Conservation (phyloP, 2,797 vertebrate genomes). For the Sandelia bainsii region DNA sequence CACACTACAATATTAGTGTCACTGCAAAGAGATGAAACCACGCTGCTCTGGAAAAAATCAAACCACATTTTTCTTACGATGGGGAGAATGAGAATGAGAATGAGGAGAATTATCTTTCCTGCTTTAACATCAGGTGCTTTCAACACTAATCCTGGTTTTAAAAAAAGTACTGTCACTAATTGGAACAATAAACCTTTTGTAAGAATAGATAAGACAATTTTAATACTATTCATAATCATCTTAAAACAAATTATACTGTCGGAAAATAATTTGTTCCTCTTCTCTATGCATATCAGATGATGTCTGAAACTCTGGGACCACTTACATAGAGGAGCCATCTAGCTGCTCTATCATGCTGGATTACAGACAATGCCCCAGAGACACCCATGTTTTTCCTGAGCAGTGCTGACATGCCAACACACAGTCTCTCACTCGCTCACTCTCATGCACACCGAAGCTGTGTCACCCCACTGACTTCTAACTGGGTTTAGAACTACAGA, state of each 20-base stretch:
- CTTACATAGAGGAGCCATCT: slow-evolving; percentile 67
- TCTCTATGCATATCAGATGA: slow-evolving; percentile 58
- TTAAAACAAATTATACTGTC: slow-evolving; percentile 54
- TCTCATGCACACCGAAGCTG: slow-evolving; percentile 57
- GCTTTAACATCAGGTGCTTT: slow-evolving; percentile 55
- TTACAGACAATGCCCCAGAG: slow-evolving; percentile 75
- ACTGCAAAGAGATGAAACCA: slow-evolving; percentile 59
- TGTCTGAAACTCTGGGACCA: slow-evolving; percentile 61
- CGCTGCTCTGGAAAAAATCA: slow-evolving; percentile 48
- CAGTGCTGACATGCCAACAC: slow-evolving; percentile 72
- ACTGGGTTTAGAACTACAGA: slow-evolving; percentile 61
- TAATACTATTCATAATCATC: slow-evolving; percentile 56
- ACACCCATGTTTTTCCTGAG: slow-evolving; percentile 72
- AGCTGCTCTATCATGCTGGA: slow-evolving; percentile 64
- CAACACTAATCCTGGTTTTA: slow-evolving; percentile 52
- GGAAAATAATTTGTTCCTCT: slow-evolving; percentile 38
- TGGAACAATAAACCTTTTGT: slow-evolving; percentile 58
- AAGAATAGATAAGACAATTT: slow-evolving; percentile 55
- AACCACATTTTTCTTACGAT: slow-evolving; percentile 48
- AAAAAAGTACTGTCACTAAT: slow-evolving; percentile 43
- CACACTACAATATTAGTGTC: slow-evolving; percentile 65
- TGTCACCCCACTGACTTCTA: slow-evolving; percentile 56
- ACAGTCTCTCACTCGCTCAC: slow-evolving; percentile 41
- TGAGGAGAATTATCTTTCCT: slow-evolving; percentile 56
- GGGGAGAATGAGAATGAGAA: too few relatives aligned